Base-by-base conservation (phyloP, 2,797 vertebrate species). In the Rhinatrema bivittatum region DNA sequence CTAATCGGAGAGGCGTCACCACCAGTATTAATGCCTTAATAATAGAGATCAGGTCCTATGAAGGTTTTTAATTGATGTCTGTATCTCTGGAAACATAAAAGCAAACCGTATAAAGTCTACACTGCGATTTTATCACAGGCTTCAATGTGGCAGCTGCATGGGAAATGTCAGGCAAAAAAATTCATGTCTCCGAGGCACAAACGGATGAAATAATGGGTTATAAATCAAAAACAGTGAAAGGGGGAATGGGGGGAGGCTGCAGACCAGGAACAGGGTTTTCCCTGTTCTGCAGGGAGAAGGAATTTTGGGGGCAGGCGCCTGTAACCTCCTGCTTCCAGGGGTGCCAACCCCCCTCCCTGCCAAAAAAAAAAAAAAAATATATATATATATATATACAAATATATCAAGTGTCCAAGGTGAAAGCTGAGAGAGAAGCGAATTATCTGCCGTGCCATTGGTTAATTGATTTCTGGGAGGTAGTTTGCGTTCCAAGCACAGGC, bases 31-130 rank as follows among this genome's bases (percentile, higher is more conserved):
- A 66, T 71, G 63, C 65, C 58, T 66, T 77, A 72, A 72, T 75
- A 75, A 77, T 55, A 62, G n/a, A 3, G 66, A 67, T 65, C 63
- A 58, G 56, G 69, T 56, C 42, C 35, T 63, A 74, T 70, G 53
- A 65, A 62, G 51, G 55, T 53, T 63, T 72, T 76, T 75, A 76
- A 79, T 75, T 77, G 66, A 77, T 75, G 69, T 70, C 65, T 70
- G 54, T 65, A 67, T 68, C 52, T 53, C 65, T 50, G 61, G 62
- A 75, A 72, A 72, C 60, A 70, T 63, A 66, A 68, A 70, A 62
- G 60, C 50, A 14, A 60, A 65, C 64, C 63, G 64, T 59, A 48
- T 37, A 52, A 63, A 70, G 9, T 67, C 56, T 51, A 56, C 55
- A 69, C 49, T 67, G 66, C 70, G 61, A 69, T 69, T 72, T 63